Evolutionary conservation across 2,888 invertebrate genomes (phyloP), one percentile per base, ranked within the genome.

Genomic region (Caprella mutica): DNA sequence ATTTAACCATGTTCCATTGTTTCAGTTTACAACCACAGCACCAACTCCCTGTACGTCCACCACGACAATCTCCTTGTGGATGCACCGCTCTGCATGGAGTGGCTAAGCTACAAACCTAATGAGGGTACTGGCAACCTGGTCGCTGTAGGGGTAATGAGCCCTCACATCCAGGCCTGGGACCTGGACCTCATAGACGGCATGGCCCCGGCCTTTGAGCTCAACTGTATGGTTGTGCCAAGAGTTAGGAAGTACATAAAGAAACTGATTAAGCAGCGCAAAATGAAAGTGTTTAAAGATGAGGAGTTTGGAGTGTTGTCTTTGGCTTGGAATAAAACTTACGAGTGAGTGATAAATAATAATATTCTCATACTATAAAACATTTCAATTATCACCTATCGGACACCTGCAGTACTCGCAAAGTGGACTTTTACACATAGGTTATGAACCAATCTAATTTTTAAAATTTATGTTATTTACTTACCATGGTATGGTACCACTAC

Each of bases 111-210:
- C 71, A 90, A 93, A 72, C 84, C 89, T 0, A 73, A 80, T 73
- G 83, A 85, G 65, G 78, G 27, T 39, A 12, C 66, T 80, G 86
- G 85, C 19, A 96, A 92, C 73, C 81, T 91, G 67, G 85, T 92
- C 68, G 96, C 94, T 0, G 80, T 96, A 57, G 96, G 93, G 12
- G 84, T 84, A 33, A 93, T 97, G 91, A 83, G 85, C 64, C 86
- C 92, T 0, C 80, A 86, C 40, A 93, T 97, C 56, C 86, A 91
- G 68, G 81, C 97, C n/a, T 98, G 96, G 94, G 94, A 97, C 74
- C 74, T 97, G 42, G 96, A 97, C 74, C 79, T 97, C 58, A 83
- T 94, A 66, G 90, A 96, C 71, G 84, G 85, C 58, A 75, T 94
- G 39, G 91, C 92, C 70, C 92, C 97, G 1, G 84, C 85, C 0